phyloP scores from a whole-genome alignment of 2,888 invertebrate genomes.

The Callosobruchus maculatus region DNA sequence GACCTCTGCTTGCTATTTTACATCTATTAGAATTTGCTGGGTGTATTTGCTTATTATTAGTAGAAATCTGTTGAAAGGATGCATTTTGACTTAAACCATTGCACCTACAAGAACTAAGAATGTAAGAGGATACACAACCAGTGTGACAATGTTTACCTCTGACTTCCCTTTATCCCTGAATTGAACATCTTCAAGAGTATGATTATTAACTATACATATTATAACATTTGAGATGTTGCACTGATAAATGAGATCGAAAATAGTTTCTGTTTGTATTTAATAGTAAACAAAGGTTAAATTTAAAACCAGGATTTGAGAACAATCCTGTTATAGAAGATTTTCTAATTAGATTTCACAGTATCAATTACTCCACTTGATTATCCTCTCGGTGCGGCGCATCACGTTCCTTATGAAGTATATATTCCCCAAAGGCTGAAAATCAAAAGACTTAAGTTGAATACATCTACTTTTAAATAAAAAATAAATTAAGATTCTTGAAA shows the following conservation, averaged over 20 bases:
- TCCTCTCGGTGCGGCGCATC: neutral
- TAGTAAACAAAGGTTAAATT: neutral
- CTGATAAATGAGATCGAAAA: neutral
- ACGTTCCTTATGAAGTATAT: constrained; percentile 8
- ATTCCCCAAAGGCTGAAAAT: constrained; percentile 8
- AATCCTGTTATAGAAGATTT: neutral
- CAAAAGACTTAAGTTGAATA: constrained; percentile 6
- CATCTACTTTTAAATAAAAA: constrained; percentile 21
- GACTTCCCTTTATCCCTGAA: constrained; percentile 39
- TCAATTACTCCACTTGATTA: constrained; percentile 32
- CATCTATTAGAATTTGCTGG: constrained; percentile 18
- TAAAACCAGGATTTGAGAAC: neutral
- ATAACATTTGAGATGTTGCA: constrained; percentile 1
- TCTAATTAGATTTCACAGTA: constrained; percentile 36
- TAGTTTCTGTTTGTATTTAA: neutral
- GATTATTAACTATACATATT: constrained; percentile 7
- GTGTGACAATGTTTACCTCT: constrained; percentile 24
- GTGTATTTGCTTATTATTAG: constrained; percentile 14
- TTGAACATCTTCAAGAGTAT: constrained; percentile 39
- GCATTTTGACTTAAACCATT: constrained; percentile 32
- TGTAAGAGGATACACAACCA: constrained; percentile 3
- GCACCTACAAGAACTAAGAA: constrained; percentile 29
- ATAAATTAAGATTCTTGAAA: constrained; percentile 25
- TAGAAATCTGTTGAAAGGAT: constrained; percentile 26
- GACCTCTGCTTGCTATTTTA: constrained; percentile 24